Evolutionary conservation across 92 coral and sea anemone genomes (phyloP).

Genomic region (Plumapathes pennacea): DNA sequence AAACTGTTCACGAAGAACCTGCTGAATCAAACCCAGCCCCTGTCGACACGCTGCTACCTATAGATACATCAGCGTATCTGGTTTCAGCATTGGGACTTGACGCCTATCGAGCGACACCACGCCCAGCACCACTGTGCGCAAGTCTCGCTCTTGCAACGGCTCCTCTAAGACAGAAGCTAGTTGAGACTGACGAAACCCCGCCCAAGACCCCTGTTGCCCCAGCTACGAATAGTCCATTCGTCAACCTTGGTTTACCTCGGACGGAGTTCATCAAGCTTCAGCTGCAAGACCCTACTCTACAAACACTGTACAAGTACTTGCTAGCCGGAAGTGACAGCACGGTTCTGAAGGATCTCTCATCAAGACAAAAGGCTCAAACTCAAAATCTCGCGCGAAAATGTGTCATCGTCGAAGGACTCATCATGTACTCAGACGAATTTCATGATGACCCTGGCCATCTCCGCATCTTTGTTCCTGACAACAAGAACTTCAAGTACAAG

Average conservation of each 20-base stretch:
- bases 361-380: slow-evolving; percentile 1
- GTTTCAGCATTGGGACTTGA: not conserved
- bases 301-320: slow-evolving; percentile 1
- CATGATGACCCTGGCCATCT: slow-evolving; percentile 10
- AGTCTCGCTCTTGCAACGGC: not conserved
- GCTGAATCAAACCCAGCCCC: not conserved
- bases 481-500: slow-evolving; percentile 6
- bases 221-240: too few relatives aligned
- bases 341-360: not conserved
- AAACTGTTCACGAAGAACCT: not conserved
- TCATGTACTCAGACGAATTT: slow-evolving; percentile 8
- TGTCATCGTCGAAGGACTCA: slow-evolving; percentile 4
- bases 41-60: slow-evolving; percentile 4
- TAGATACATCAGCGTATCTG: not conserved
- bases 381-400: slow-evolving; percentile 14
- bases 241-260: not conserved
- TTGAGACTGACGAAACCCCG: too few relatives aligned
- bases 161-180: too few relatives aligned
- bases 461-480: slow-evolving; percentile 14
- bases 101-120: not conserved
- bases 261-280: not conserved
- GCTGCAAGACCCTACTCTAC: slow-evolving; percentile 4
- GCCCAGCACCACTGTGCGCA: not conserved
- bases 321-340: slow-evolving; percentile 5
- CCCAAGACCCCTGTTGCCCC: too few relatives aligned